Evolutionary conservation across 2,888 invertebrate genomes (phyloP).

Genomic region (Uloborus plumipes): DNA sequence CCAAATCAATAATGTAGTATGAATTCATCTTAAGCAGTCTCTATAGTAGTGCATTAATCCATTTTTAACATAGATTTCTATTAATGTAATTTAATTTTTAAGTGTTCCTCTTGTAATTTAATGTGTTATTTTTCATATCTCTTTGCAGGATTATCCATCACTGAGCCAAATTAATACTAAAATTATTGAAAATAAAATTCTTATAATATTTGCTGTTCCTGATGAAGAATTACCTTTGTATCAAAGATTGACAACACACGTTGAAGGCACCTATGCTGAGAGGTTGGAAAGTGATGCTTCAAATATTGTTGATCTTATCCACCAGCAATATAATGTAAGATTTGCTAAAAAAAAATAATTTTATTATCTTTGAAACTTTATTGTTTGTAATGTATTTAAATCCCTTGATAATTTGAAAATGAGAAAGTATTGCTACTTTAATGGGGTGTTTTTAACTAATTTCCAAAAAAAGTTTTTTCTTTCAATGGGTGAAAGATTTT

Average conservation of each 20-base stretch:
- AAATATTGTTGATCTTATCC: constrained; percentile 94
- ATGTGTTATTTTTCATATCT: not conserved
- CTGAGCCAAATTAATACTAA: constrained; percentile 88
- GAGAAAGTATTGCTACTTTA: too few relatives aligned
- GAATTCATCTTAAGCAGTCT: too few relatives aligned
- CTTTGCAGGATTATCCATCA: constrained; percentile 91
- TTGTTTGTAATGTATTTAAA: constrained; percentile 1
- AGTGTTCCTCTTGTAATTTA: too few relatives aligned
- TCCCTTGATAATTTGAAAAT: too few relatives aligned
- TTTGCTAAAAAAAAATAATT: not conserved
- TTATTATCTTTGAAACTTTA: not conserved
- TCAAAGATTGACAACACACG: constrained; percentile 83
- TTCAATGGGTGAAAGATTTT: too few relatives aligned
- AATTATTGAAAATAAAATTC: constrained; percentile 90
- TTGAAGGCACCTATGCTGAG: constrained; percentile 94
- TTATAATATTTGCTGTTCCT: constrained; percentile 97
- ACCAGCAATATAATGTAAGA: constrained; percentile 82
- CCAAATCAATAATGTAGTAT: too few relatives aligned
- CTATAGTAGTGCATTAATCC: not conserved
- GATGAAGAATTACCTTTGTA: constrained; percentile 86
- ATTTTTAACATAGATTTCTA: not conserved
- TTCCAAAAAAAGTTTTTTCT: too few relatives aligned
- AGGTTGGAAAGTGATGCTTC: constrained; percentile 91
- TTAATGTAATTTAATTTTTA: too few relatives aligned
- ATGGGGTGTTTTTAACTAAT: too few relatives aligned